Percentiles rank a stretch among this genome's conserved stretches.
These are phyloP conservation scores for Acipenser ruthenus DNA, from an alignment of 2,797 vertebrate genomes.

Conservation along the genomic window DNA sequence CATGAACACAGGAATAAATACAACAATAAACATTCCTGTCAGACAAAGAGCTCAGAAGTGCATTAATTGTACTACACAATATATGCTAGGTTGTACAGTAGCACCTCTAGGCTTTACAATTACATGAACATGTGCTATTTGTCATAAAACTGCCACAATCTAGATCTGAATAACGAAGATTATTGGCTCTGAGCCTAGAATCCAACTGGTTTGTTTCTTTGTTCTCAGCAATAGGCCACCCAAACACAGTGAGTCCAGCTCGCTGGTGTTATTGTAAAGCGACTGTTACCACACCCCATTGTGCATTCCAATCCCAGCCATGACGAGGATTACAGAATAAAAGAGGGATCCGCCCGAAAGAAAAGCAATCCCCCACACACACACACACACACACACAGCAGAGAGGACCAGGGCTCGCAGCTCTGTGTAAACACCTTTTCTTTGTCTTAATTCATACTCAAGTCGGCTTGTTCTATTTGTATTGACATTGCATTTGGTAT, in stretches of 20 bases:
- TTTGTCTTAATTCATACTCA: too few species aligned
- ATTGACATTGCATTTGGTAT: too few species aligned
- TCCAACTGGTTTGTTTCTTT: slow-evolving; percentile 32
- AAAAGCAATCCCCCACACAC: slow-evolving; percentile 8
- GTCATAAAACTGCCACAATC: slow-evolving; percentile 31
- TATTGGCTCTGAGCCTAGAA: slow-evolving; percentile 23
- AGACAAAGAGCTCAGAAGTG: too few species aligned
- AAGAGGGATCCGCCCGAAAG: neutral
- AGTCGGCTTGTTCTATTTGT: too few species aligned
- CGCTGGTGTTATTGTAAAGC: slow-evolving; percentile 13
- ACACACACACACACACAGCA: neutral
- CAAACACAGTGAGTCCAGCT: slow-evolving; percentile 7
- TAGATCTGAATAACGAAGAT: slow-evolving; percentile 34
- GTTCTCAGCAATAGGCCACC: slow-evolving; percentile 26
- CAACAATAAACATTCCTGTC: too few species aligned
- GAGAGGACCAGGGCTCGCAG: too few species aligned
- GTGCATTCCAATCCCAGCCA: slow-evolving; percentile 5
- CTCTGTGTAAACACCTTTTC: too few species aligned
- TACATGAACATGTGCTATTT: slow-evolving; percentile 21
- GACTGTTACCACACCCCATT: slow-evolving; percentile 9
- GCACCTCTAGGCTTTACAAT: slow-evolving; percentile 28
- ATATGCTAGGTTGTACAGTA: slow-evolving; percentile 7
- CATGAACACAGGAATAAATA: too few species aligned
- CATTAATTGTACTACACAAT: too few species aligned
- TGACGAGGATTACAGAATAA: slow-evolving; percentile 6